A percentile compares a stretch with the other conserved stretches of the same genome.
Conservation (phyloP, 2,888 invertebrate genomes). For the Ecliptopera silaceata region DNA sequence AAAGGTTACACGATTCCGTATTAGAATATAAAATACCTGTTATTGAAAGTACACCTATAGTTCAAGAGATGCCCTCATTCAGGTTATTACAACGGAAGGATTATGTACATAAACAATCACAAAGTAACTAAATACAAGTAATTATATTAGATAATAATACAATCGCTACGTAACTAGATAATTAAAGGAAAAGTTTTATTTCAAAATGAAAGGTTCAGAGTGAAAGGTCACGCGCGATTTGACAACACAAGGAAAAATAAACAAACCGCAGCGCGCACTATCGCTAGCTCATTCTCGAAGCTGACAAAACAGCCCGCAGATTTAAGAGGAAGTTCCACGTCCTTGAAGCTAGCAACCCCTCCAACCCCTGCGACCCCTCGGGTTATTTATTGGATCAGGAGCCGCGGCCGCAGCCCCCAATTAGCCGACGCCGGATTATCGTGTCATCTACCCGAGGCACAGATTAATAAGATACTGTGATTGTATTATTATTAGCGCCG, state of each 20-base stretch:
- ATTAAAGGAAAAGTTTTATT: no score
- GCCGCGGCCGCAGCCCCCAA: conserved; percentile 11
- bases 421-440: conserved; percentile 19
- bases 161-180: no score
- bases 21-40: no score
- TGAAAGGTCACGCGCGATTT: not conserved
- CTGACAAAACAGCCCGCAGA: not conserved
- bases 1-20: no score
- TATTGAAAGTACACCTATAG: no score
- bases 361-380: not conserved
- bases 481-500: not conserved
- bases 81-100: no score
- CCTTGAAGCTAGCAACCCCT: not conserved
- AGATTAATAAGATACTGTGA: conserved; percentile 1
- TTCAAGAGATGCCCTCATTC: no score
- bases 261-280: not conserved
- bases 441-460: conserved; percentile 9
- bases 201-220: not conserved
- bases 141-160: no score
- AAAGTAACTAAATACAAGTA: no score
- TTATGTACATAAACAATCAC: no score
- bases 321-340: not conserved
- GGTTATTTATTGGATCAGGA: conserved; percentile 15
- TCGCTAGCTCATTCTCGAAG: not conserved
- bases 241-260: not conserved